Evolutionary conservation across 2,113 vertebrate genomes (phyloP).

Genomic region (Nyctereutes procyonoides): DNA sequence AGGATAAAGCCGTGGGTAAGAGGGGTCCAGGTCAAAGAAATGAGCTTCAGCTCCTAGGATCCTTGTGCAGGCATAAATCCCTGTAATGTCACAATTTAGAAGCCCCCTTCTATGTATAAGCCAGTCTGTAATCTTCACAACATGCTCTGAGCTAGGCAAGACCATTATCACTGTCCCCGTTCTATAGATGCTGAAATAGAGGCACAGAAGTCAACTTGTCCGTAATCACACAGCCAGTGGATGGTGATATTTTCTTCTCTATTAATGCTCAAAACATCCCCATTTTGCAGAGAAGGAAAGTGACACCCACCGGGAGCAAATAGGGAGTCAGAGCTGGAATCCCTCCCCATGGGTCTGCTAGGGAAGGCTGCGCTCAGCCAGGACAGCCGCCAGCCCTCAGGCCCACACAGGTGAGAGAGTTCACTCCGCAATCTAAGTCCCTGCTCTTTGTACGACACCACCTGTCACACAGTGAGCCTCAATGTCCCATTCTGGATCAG

Average conservation of each 20-base stretch:
- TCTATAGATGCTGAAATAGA: neutral
- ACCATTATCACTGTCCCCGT: neutral
- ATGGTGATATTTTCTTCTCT: neutral
- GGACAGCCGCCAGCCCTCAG: neutral
- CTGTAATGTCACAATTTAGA: neutral
- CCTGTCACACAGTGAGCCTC: neutral
- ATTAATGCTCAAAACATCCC: neutral
- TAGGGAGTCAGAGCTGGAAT: neutral
- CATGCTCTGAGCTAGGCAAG: neutral
- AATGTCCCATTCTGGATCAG: neutral
- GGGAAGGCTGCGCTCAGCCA: neutral
- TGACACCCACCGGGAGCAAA: neutral
- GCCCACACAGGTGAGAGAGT: rapidly evolving
- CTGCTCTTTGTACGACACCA: neutral
- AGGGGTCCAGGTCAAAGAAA: neutral
- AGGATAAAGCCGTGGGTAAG: neutral
- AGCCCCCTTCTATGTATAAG: neutral
- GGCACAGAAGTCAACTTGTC: neutral
- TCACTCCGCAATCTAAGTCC: neutral
- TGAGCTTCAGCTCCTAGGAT: neutral
- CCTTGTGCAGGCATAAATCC: neutral
- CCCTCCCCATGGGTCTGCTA: neutral
- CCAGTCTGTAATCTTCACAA: neutral
- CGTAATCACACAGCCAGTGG: too few relatives aligned
- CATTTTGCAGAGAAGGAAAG: neutral